These are phyloP conservation scores for Ochropleura leucogaster DNA, from an alignment of 2,888 invertebrate species.

Conservation along the genomic window DNA sequence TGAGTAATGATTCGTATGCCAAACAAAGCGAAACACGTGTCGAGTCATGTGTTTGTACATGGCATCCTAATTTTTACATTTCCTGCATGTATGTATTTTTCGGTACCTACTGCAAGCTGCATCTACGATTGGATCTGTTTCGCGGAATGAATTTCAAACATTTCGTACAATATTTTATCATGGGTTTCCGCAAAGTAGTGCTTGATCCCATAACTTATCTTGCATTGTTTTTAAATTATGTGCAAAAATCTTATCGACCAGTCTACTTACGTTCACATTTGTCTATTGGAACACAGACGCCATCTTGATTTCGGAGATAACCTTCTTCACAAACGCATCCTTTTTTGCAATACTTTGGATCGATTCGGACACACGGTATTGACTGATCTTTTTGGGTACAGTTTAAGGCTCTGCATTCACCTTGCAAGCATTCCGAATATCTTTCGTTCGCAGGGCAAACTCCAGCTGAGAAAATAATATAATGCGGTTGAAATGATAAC, in stretches of 20 bases:
- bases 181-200: not conserved
- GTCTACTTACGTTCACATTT: constrained; percentile 48
- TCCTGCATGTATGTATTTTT: too few relatives aligned
- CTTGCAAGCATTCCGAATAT: constrained; percentile 63
- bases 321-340: constrained; percentile 53
- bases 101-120: not conserved
- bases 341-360: constrained; percentile 24
- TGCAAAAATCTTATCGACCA: not conserved
- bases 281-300: constrained; percentile 40
- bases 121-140: not conserved
- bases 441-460: constrained; percentile 58
- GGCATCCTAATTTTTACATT: too few relatives aligned
- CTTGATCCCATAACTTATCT: not conserved
- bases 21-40: too few relatives aligned
- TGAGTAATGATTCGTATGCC: too few relatives aligned
- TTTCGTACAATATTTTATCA: not conserved
- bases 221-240: not conserved
- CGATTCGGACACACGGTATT: constrained; percentile 49
- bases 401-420: constrained; percentile 61
- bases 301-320: constrained; percentile 41
- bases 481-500: not conserved
- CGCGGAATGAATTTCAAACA: not conserved
- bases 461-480: constrained; percentile 48
- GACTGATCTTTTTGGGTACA: constrained; percentile 59
- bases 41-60: too few relatives aligned